These are phyloP conservation scores for Blera fallax DNA, from an alignment of 2,888 invertebrate species.

Conservation along the genomic window DNA sequence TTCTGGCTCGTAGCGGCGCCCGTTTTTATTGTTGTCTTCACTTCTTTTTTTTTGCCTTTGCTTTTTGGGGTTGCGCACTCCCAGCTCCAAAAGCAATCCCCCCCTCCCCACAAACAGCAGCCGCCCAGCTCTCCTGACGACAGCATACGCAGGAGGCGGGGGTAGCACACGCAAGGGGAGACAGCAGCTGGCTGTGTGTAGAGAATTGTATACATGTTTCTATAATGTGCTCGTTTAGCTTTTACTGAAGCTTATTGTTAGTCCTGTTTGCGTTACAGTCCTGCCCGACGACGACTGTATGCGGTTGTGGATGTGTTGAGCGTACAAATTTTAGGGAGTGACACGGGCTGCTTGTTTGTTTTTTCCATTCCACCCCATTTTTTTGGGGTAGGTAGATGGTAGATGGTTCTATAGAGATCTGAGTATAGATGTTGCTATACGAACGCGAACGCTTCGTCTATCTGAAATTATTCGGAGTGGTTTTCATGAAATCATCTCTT, in stretches of 20 bases:
- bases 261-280: slow-evolving; percentile 52
- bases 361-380: not conserved
- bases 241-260: slow-evolving; percentile 52
- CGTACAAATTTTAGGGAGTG: slow-evolving; percentile 65
- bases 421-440: slow-evolving; percentile 28
- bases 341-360: slow-evolving; percentile 59
- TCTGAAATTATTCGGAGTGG: slow-evolving; percentile 62
- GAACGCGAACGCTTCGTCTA: slow-evolving; percentile 8
- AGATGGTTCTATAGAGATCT: not conserved
- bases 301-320: slow-evolving; percentile 43
- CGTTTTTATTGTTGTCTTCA: slow-evolving; percentile 58
- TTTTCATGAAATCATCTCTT: slow-evolving; percentile 67
- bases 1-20: slow-evolving; percentile 48
- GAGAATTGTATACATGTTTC: slow-evolving; percentile 20
- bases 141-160: slow-evolving; percentile 38
- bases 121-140: slow-evolving; percentile 11
- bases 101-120: not conserved
- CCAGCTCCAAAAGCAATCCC: slow-evolving; percentile 13
- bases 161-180: slow-evolving; percentile 5
- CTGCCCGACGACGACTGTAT: slow-evolving; percentile 22
- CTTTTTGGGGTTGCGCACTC: slow-evolving; percentile 49
- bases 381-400: slow-evolving; percentile 10
- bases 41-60: too few species aligned
- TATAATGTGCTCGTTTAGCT: slow-evolving; percentile 52
- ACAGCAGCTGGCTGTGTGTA: slow-evolving; percentile 10